Evolutionary conservation across 2,888 invertebrate genomes (phyloP).

Genomic region (Polyommatus iphigenia): DNA sequence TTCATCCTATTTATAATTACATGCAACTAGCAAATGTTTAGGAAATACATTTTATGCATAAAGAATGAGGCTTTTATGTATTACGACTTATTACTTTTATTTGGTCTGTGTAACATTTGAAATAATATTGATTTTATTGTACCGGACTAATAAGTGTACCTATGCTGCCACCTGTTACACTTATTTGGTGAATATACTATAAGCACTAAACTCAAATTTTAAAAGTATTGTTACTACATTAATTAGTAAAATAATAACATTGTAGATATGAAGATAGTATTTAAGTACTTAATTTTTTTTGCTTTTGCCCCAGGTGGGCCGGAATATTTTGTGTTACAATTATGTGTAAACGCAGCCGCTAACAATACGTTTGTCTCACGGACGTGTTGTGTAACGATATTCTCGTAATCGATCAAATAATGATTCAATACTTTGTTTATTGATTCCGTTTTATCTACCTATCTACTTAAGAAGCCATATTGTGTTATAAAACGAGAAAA

Average conservation of each 20-base stretch:
- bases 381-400: constrained; percentile 27
- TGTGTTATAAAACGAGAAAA: not conserved
- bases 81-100: not conserved
- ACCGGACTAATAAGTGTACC: not conserved
- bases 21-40: not conserved
- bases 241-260: no score
- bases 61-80: not conserved
- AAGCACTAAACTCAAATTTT: no score
- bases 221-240: no score
- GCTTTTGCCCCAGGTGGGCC: not conserved
- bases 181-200: no score
- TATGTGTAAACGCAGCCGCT: not conserved
- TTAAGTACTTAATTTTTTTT: not conserved
- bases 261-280: not conserved
- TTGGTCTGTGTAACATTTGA: not conserved
- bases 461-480: not conserved
- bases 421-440: constrained; percentile 21
- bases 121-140: not conserved
- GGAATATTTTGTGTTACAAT: not conserved
- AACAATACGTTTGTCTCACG: constrained; percentile 23
- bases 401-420: constrained; percentile 27
- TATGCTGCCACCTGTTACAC: no score
- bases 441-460: constrained; percentile 6
- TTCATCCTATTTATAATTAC: constrained; percentile 12
- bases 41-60: not conserved